Evolutionary conservation across 53 echinoderm and acorn worm species (phyloP).

Genomic region (Antedon mediterranea): DNA sequence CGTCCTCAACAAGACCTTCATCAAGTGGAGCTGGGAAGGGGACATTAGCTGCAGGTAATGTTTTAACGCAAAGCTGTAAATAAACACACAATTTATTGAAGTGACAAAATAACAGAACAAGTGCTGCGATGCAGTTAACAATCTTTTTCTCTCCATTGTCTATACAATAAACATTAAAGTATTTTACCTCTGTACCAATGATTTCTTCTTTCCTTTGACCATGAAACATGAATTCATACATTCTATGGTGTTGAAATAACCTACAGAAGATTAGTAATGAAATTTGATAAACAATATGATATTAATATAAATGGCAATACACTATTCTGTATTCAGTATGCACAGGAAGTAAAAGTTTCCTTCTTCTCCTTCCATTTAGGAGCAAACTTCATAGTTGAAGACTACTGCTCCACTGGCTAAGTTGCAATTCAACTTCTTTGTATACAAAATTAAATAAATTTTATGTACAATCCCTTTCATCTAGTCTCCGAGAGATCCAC

Average conservation of each 20-base stretch:
- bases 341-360: too few relatives aligned
- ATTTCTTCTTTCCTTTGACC: constrained; percentile 68
- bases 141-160: background rate
- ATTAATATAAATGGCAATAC: too few relatives aligned
- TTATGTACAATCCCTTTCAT: background rate
- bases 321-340: too few relatives aligned
- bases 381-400: too few relatives aligned
- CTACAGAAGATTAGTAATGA: constrained; percentile 8
- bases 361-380: too few relatives aligned
- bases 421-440: too few relatives aligned
- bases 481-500: too few relatives aligned
- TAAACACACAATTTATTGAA: background rate
- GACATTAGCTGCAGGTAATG: constrained; percentile 47
- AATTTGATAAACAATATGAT: too few relatives aligned
- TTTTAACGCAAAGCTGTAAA: constrained; percentile 62
- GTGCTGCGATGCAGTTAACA: background rate
- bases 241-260: constrained; percentile 70
- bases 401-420: too few relatives aligned
- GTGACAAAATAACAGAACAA: background rate
- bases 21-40: constrained; percentile 84
- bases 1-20: constrained; percentile 63
- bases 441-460: too few relatives aligned
- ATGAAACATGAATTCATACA: constrained; percentile 75
- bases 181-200: constrained; percentile 65
- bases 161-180: background rate